Percentiles rank a stretch among this genome's conserved stretches.
These are phyloP conservation scores for Acanthosepion esculentum DNA, from an alignment of 2,888 invertebrate genomes.

Conservation along the genomic window DNA sequence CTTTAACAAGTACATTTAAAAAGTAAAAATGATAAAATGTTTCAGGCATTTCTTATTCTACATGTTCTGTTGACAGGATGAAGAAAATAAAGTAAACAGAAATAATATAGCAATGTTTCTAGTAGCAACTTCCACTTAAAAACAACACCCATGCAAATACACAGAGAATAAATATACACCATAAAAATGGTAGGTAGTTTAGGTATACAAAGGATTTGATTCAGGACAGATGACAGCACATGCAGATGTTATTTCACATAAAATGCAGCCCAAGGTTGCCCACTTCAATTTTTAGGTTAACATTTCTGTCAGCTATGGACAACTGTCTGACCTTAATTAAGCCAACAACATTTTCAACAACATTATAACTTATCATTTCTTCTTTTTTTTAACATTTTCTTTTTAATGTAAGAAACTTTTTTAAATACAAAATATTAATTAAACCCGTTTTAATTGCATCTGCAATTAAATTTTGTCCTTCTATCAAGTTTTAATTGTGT, in stretches of 20 bases:
- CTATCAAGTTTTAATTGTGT: not conserved
- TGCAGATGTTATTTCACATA: not conserved
- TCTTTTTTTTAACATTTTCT: not conserved
- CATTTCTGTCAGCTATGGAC: not conserved
- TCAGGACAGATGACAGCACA: not conserved
- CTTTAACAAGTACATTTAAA: too few species aligned
- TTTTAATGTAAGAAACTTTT: too few species aligned
- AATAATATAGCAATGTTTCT: too few species aligned
- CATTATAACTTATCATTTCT: not conserved
- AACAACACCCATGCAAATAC: too few species aligned
- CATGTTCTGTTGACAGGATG: too few species aligned
- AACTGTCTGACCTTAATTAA: slow-evolving; percentile 11
- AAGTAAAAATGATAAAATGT: too few species aligned
- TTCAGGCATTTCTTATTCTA: too few species aligned
- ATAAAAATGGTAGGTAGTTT: too few species aligned
- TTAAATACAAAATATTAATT: not conserved
- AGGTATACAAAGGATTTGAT: too few species aligned
- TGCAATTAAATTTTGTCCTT: not conserved
- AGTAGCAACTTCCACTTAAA: too few species aligned
- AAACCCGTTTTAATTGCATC: not conserved
- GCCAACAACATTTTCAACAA: slow-evolving; percentile 15
- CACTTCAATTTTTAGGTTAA: not conserved
- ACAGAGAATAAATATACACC: too few species aligned
- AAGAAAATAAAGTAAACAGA: too few species aligned
- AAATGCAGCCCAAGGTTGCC: not conserved